A percentile compares a stretch with the other conserved stretches of the same genome.
Evolutionary conservation across 2,797 vertebrate genomes (phyloP).

Genomic region (Capromys pilorides): DNA sequence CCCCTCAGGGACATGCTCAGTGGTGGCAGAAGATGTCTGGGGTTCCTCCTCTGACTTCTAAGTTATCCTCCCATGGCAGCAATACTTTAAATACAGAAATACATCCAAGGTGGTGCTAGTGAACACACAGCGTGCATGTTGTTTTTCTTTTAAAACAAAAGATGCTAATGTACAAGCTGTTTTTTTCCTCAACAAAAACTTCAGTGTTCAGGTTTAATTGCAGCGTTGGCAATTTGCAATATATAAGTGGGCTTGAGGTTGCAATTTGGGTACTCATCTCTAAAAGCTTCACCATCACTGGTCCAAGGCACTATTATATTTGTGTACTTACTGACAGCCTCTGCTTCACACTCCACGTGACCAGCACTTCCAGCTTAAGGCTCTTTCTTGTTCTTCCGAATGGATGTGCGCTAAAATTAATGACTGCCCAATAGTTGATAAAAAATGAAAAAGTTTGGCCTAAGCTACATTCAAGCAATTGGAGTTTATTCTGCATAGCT

Average conservation of each 20-base stretch:
- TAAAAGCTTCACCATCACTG: neutral
- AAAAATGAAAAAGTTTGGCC: constrained; percentile 18
- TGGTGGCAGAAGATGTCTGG: rapidly evolving
- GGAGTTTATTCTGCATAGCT: constrained; percentile 3
- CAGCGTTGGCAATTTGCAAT: neutral
- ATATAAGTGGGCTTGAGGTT: neutral
- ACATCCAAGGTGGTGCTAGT: neutral
- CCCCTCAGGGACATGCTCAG: neutral
- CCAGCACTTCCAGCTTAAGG: neutral
- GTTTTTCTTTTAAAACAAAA: neutral
- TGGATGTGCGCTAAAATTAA: neutral
- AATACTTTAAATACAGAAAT: neutral
- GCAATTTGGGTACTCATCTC: neutral
- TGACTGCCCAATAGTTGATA: neutral
- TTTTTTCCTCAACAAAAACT: neutral
- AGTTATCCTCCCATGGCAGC: neutral
- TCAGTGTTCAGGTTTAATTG: neutral
- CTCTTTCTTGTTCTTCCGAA: neutral
- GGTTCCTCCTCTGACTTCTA: too few species aligned
- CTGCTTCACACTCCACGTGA: neutral
- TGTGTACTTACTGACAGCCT: neutral
- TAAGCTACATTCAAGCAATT: neutral
- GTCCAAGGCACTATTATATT: neutral
- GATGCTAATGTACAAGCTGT: neutral
- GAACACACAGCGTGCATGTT: neutral